Conservation (phyloP, 2,113 vertebrate genomes). For the Psilopsiagon aymara region DNA sequence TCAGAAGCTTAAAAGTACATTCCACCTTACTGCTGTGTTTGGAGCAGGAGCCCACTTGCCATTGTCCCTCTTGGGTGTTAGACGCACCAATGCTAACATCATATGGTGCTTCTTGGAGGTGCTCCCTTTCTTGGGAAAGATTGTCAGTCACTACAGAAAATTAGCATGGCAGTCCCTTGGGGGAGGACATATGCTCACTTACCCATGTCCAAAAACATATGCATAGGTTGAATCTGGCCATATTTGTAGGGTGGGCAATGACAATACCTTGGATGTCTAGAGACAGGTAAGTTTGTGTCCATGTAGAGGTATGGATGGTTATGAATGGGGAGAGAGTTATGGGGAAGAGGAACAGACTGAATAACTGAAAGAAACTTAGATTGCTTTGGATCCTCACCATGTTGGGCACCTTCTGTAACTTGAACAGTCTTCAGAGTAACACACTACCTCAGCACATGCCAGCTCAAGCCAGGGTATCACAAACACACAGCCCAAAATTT, state of each 20-base stretch:
- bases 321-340: fast-evolving
- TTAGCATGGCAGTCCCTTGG: fast-evolving
- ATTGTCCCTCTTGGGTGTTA: not conserved
- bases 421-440: not conserved
- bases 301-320: too few relatives aligned
- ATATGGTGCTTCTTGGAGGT: not conserved
- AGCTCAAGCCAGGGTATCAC: not conserved
- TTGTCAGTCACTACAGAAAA: not conserved
- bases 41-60: not conserved
- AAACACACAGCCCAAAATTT: not conserved
- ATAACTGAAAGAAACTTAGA: not conserved
- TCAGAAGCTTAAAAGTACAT: not conserved
- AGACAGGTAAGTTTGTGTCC: not conserved
- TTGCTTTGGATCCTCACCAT: not conserved
- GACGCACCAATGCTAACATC: not conserved
- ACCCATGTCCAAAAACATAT: not conserved
- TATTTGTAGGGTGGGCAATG: not conserved
- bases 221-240: not conserved
- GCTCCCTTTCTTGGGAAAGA: not conserved
- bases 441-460: not conserved
- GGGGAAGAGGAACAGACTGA: not conserved
- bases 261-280: not conserved
- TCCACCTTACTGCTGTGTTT: not conserved
- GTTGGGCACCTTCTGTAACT: not conserved
- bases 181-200: not conserved